Conservation (phyloP, 2,888 invertebrate genomes). For the Drosophila quinaria region DNA sequence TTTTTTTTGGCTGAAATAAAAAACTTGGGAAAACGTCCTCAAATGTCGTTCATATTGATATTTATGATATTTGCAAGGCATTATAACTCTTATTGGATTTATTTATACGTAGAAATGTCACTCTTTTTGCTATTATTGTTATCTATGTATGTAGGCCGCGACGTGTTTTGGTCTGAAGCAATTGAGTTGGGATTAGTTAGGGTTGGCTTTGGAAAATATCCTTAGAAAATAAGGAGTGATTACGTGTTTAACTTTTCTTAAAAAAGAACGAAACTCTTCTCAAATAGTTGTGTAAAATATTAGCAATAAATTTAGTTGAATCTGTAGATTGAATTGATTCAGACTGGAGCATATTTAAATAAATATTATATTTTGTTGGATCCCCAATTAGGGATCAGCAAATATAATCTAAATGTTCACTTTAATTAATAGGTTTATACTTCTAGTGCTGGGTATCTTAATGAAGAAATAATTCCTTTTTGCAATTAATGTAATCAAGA, state of each 20-base stretch:
- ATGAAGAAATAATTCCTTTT: too few relatives aligned
- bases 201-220: background rate
- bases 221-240: background rate
- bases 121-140: constrained; percentile 32
- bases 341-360: too few relatives aligned
- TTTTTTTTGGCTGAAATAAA: constrained; percentile 30
- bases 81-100: constrained; percentile 79
- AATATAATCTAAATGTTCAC: too few relatives aligned
- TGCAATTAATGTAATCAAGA: too few relatives aligned
- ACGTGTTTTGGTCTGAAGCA: constrained; percentile 17
- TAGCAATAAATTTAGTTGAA: too few relatives aligned
- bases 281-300: background rate
- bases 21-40: constrained; percentile 31
- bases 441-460: too few relatives aligned
- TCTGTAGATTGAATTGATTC: too few relatives aligned
- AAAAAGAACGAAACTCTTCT: background rate
- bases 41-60: constrained; percentile 75
- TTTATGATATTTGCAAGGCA: constrained; percentile 79
- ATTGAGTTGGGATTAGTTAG: constrained; percentile 29
- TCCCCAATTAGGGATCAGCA: too few relatives aligned
- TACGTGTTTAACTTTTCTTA: background rate
- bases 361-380: too few relatives aligned
- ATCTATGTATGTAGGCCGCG: constrained; percentile 33
- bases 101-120: constrained; percentile 51
- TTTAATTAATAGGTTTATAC: too few relatives aligned